A percentile compares a stretch with the other conserved stretches of the same genome.
phyloP scores from a whole-genome alignment of 2,888 invertebrate genomes.

The Helobdella robusta region DNA sequence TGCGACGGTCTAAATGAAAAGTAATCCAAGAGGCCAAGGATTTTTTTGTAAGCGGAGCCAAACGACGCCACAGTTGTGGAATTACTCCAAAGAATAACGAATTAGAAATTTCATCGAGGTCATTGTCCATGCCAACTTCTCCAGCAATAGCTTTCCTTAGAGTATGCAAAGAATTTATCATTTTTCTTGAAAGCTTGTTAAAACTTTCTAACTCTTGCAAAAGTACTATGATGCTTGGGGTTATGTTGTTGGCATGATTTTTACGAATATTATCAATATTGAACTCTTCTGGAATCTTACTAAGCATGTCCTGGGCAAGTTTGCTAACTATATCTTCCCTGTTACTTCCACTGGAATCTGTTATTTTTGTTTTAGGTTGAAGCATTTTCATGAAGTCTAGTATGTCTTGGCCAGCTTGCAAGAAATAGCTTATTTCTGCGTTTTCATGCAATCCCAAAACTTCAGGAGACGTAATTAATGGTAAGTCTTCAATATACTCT shows the following conservation, averaged over 20 bases:
- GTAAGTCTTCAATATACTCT: conserved; percentile 71
- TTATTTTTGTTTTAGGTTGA: conserved; percentile 73
- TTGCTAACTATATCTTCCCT: conserved; percentile 75
- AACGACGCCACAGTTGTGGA: conserved; percentile 67
- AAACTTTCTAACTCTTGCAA: conserved; percentile 78
- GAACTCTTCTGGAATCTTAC: conserved; percentile 65
- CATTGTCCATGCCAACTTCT: conserved; percentile 80
- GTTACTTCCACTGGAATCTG: conserved; percentile 64
- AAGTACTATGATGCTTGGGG: conserved; percentile 74
- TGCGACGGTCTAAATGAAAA: conserved; percentile 64
- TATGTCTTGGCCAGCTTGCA: conserved; percentile 72
- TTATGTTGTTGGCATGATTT: conserved; percentile 67
- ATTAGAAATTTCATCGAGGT: conserved; percentile 70
- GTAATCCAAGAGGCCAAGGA: conserved; percentile 78
- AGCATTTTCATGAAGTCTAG: conserved; percentile 75
- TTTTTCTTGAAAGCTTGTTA: conserved; percentile 65
- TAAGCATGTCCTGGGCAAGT: conserved; percentile 68
- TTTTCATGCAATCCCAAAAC: conserved; percentile 88
- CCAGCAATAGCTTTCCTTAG: conserved; percentile 68
- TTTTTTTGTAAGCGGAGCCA: conserved; percentile 77
- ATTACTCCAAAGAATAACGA: conserved; percentile 75
- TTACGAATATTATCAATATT: conserved; percentile 72
- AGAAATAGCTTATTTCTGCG: conserved; percentile 87
- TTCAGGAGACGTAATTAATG: conserved; percentile 74
- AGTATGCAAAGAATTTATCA: conserved; percentile 63